phyloP scores from a whole-genome alignment of 2,797 vertebrate genomes.

The Sebastes vulpes region DNA sequence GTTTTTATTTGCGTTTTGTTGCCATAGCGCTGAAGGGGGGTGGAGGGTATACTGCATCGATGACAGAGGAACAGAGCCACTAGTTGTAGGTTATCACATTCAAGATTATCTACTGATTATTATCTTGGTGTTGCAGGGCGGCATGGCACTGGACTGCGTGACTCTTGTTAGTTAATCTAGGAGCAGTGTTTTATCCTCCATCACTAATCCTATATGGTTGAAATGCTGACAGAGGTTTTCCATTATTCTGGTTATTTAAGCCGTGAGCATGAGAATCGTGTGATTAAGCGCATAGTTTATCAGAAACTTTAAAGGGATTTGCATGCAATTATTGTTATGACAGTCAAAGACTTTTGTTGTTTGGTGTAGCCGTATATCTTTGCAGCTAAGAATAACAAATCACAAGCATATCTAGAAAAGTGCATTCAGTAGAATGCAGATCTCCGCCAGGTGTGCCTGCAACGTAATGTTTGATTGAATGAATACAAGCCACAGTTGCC shows the following conservation, averaged over 20 bases:
- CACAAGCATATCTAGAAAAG: not conserved
- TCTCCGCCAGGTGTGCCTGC: not conserved
- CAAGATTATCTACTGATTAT: conserved; percentile 25
- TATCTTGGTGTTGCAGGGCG: conserved; percentile 3
- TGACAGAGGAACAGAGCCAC: not conserved
- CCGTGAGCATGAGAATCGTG: not conserved
- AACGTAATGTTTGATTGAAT: not conserved
- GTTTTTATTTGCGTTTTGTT: not conserved
- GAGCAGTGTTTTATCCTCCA: conserved; percentile 4
- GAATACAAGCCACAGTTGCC: not conserved
- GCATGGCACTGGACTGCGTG: not conserved
- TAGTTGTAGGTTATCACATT: conserved; percentile 6
- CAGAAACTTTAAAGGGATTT: not conserved
- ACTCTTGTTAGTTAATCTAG: conserved; percentile 17
- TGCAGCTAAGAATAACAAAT: not conserved
- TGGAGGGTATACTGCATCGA: not conserved
- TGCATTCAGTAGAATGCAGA: not conserved
- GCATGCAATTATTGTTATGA: not conserved
- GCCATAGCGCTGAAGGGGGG: not conserved
- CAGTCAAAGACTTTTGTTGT: not conserved
- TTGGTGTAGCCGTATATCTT: not conserved
- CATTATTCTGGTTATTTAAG: conserved; percentile 15
- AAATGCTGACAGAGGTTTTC: not conserved
- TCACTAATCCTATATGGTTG: conserved; percentile 26
- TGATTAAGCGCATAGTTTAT: not conserved